phyloP scores from a whole-genome alignment of 2,113 vertebrate genomes.

The Neolamprologus kungweensis region DNA sequence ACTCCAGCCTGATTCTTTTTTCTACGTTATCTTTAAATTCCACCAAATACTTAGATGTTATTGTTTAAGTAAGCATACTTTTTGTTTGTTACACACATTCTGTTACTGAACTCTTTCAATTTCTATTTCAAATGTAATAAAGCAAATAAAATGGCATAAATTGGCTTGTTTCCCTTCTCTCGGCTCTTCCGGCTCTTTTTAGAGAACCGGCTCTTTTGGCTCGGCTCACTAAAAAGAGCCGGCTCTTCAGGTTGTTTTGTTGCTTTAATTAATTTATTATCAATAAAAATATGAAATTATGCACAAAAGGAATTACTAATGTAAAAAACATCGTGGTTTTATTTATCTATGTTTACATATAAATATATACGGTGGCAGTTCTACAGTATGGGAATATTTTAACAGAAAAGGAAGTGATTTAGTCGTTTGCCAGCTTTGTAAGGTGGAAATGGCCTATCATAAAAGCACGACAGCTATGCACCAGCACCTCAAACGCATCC shows the following conservation, averaged over 20 bases:
- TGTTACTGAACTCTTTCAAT: background rate
- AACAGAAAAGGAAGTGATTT: no score
- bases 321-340: background rate
- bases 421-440: no score
- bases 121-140: background rate
- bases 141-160: background rate
- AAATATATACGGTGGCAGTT: background rate
- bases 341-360: background rate
- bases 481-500: no score
- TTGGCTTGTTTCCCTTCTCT: background rate
- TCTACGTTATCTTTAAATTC: background rate
- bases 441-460: no score
- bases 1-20: background rate
- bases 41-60: background rate
- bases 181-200: background rate
- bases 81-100: background rate
- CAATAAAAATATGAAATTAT: background rate
- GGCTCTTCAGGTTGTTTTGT: background rate
- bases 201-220: accelerated
- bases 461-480: no score
- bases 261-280: background rate
- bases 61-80: background rate
- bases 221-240: accelerated
- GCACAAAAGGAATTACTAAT: background rate
- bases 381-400: no score